Conservation (phyloP, 2,888 invertebrate species). For the Onthophagus sagittarius region DNA sequence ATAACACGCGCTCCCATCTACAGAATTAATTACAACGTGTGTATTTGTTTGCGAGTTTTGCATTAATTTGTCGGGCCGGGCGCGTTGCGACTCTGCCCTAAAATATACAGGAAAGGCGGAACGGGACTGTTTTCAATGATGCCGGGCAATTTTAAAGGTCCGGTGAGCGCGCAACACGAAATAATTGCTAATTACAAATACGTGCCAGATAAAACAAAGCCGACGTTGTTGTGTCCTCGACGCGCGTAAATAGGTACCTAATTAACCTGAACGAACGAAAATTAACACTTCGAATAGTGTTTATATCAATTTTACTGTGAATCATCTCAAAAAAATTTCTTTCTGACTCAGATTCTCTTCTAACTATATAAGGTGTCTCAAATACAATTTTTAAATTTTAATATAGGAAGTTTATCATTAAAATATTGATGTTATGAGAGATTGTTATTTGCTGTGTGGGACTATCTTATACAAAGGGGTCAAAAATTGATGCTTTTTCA, state of each 20-base stretch:
- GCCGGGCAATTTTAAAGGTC: constrained; percentile 3
- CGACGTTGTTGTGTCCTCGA: background rate
- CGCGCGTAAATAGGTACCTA: background rate
- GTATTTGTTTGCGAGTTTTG: constrained; percentile 28
- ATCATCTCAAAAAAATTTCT: background rate
- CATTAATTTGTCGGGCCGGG: constrained; percentile 15
- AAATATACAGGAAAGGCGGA: constrained; percentile 9
- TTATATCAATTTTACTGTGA: background rate
- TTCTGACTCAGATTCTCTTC: no score
- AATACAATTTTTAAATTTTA: no score
- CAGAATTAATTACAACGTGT: constrained; percentile 26
- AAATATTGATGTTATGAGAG: no score
- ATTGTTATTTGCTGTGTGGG: no score
- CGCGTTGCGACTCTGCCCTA: background rate
- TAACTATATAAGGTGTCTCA: no score
- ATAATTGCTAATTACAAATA: constrained; percentile 5
- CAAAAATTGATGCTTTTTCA: no score
- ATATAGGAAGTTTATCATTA: no score
- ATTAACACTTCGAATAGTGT: background rate
- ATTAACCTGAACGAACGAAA: background rate
- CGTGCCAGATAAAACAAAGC: background rate
- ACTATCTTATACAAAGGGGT: no score
- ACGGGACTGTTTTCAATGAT: constrained; percentile 1
- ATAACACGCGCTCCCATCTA: constrained; percentile 24
- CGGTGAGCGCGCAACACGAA: constrained; percentile 1